Evolutionary conservation across 2,888 invertebrate species (phyloP), one percentile per base, ranked within the genome.

Genomic region (Rhyacophila evoluta): DNA sequence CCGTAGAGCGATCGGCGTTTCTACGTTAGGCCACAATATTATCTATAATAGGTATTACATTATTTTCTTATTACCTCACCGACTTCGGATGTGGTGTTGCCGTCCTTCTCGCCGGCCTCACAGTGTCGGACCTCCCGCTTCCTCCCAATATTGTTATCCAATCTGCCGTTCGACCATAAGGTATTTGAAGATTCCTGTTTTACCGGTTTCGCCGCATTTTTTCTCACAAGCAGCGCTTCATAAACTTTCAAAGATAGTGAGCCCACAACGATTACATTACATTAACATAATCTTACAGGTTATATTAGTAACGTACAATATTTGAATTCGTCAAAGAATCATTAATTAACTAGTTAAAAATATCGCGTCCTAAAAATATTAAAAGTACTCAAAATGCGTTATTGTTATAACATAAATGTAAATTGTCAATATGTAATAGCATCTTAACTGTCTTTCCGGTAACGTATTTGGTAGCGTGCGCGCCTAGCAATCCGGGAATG

Each of bases 131-230:
- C 73, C 27, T 73, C 28, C 39, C 28, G 39, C 10, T 39, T 12
- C 10, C 29, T 33, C 70, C 10, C 25, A 71, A 37, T 71, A 33
- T 29, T 71, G 38, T 71, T 71, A 71, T 71, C 25, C 38, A 33
- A 29, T 25, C 55, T 55, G 55, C 55, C 55, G 55, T 55, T 55
- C 55, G 55, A 55, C 55, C 55, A 55, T 55, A 55, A 55, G 55
- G 55, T 55, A 55, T 55, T 76, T 69, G 69, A 73, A 79, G 77
- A 73, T 79, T 77, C 79, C 73, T 67, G 77, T 74, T 36, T 73
- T 79, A 79, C 79, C 79, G 79, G 79, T 79, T 79, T 74, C 74
- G 76, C 79, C 70, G 77, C 79, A 79, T 79, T 79, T 79, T 79
- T 79, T 72, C 12, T 29, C n/a, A 19, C 15, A 55, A 19, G 5